Conservation (phyloP, 2,113 vertebrate genomes). For the Cavia porcellus region DNA sequence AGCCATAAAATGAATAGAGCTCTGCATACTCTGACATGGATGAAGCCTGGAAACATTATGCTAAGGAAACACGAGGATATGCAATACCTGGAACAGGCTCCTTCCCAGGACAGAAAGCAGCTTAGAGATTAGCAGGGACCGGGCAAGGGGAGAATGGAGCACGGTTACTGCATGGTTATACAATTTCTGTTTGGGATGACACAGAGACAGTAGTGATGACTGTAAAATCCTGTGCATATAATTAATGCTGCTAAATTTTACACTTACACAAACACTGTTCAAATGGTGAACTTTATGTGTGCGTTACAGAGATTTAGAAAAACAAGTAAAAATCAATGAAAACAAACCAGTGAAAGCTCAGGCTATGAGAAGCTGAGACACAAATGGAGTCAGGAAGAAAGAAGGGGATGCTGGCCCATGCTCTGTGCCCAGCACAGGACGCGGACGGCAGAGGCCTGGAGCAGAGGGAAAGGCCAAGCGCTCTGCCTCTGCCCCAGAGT, state of each 20-base stretch:
- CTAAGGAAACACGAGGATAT: not conserved
- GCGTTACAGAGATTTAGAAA: not conserved
- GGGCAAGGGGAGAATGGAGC: rapidly evolving
- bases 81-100: not conserved
- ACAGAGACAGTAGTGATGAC: too few species aligned
- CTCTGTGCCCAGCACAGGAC: not conserved
- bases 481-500: not conserved
- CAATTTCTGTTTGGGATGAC: not conserved
- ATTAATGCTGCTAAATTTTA: not conserved
- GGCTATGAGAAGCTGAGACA: not conserved
- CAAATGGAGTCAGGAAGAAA: not conserved
- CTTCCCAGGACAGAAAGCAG: not conserved
- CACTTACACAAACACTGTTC: not conserved
- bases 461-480: not conserved
- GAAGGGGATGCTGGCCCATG: rapidly evolving
- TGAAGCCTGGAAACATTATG: not conserved
- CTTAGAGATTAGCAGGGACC: not conserved
- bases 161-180: not conserved
- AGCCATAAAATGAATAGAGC: not conserved
- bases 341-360: not conserved
- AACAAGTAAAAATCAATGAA: not conserved
- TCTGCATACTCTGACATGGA: rapidly evolving
- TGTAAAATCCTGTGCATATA: not conserved
- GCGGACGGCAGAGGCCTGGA: not conserved
- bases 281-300: not conserved